Base-by-base conservation (phyloP, 2,888 invertebrate genomes). In the Lypha dubia region DNA sequence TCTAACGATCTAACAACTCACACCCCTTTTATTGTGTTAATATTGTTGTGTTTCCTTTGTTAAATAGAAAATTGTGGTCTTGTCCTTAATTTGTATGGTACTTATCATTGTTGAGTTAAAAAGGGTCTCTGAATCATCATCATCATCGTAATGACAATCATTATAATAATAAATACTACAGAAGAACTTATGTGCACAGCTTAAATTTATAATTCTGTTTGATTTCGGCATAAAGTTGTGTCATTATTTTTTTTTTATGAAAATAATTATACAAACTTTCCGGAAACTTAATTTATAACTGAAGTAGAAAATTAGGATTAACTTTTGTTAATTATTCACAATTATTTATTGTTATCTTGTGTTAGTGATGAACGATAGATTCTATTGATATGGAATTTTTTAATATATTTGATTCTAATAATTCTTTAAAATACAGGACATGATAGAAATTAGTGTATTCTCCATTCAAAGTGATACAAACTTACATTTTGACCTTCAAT, bases 41-140 rank as follows among this genome's bases (percentile, higher is more conserved):
- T 44, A 38, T 60, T 24, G 8, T 56, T 74, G 15, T 74, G 15
- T 70, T 58, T 13, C 3, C 38, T 35, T 44, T 73, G 22, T 41
- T 22, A 9, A 35, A 67, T 20, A 49, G n/a, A 71, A 60, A 65
- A 60, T 11, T 80, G 76, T 1, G 71, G 76, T 80, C 67, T 76
- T 76, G 71, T 75, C 67, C 60, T 76, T 71, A 84, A 75, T 84
- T 79, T 75, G 79, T n/a, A n/a, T 32, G 51, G 76, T 49, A 62
- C 62, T 76, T 63, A 73, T 84, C 60, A 73, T 67, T 76, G 46
- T 5, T 15, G 1, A 20, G 60, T 60, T 53, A 49, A 83, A 67
- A 67, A 53, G 46, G 53, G 46, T 67, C 44, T 67, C 44, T n/a
- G 9, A 24, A 62, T 77, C 58, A 77, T 82, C 70, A 63, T 32